Base-by-base conservation (phyloP, 2,797 vertebrate species). In the Pelodytes ibericus region DNA sequence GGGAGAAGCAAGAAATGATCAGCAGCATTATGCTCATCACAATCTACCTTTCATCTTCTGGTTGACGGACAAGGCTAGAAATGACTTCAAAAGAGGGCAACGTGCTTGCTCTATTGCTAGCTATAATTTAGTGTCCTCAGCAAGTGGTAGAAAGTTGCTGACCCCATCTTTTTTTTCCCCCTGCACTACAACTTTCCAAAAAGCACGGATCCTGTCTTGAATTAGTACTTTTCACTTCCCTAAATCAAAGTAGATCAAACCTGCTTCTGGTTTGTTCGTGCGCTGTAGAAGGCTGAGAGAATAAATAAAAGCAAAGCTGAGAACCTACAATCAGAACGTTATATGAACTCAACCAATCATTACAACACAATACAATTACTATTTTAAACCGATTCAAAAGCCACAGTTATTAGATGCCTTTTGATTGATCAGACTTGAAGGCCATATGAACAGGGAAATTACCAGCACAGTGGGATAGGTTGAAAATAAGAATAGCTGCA, bases 81-180 rank as follows among this genome's bases (percentile, higher is more conserved):
- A 60, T 16, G 5, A 36, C 31, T 39, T 57, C 49, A 53, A 53
- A 15, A 27, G 13, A 73, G 16, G 64, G 60, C 18, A 56, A 9
- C 26, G 22, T 39, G 44, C 59, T 36, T 53, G 30, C 30, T 63
- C 22, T 63, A 44, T 15, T 62, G 58, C 41, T 25, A 20, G 27
- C 47, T 51, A 73, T 73, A 73, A 63, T 56, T 73, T 73, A 73
- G 60, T 53, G 22, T 3, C 71, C 47, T 73, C 58, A 53, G 53
- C 47, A 53, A 60, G 20, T 47, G 27, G 44, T 26, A 13, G 56
- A 15, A 64, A 51, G 44, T 18, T 67, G 47, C 44, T 73, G 71
- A 73, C 71, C 71, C 71, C 30, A 39, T 73, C 30, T 56, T 27
- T 56, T 60, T 56, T 27, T 56, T 60, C 39, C 20, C 20, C 26